Conservation (phyloP, 2,797 vertebrate genomes). For the Danio kyathit region DNA sequence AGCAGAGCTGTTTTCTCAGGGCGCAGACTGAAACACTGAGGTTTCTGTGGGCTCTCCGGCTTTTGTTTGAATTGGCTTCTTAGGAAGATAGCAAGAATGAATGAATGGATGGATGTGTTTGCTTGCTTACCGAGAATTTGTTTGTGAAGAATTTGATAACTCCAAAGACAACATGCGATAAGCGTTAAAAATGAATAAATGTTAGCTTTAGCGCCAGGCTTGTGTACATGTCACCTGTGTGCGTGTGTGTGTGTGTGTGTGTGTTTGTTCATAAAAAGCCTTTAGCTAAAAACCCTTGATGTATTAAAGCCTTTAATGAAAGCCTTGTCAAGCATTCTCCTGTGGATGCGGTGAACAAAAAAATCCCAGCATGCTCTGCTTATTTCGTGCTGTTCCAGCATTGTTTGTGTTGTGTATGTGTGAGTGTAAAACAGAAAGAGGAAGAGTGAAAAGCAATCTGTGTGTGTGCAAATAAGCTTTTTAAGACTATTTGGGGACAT, state of each 20-base stretch:
- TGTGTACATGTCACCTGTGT: constrained; percentile 6
- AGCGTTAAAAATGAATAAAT: constrained; percentile 21
- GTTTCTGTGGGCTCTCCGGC: constrained; percentile 9
- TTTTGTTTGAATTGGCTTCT: constrained; percentile 1
- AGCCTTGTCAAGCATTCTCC: constrained; percentile 45
- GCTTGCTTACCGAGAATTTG: constrained; percentile 26
- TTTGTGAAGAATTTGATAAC: constrained; percentile 34
- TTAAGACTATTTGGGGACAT: constrained; percentile 16
- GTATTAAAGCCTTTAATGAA: constrained; percentile 47
- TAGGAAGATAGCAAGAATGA: constrained; percentile 8
- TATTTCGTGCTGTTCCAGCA: constrained; percentile 34
- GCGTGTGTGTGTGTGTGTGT: not conserved
- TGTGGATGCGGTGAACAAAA: constrained; percentile 35
- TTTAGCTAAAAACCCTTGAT: constrained; percentile 40
- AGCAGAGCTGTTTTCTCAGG: constrained; percentile 2
- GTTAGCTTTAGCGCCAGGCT: not conserved
- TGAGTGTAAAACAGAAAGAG: constrained; percentile 1
- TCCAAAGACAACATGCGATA: constrained; percentile 17
- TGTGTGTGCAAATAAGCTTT: not conserved
- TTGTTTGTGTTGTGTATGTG: constrained; percentile 24
- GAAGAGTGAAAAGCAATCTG: not conserved
- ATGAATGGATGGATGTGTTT: constrained; percentile 23
- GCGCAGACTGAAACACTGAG: not conserved
- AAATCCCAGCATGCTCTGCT: constrained; percentile 41
- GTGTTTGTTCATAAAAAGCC: constrained; percentile 23